Percentiles rank a stretch among this genome's conserved stretches.
phyloP scores from a whole-genome alignment of 2,888 invertebrate genomes.

The Tortrix viridana region DNA sequence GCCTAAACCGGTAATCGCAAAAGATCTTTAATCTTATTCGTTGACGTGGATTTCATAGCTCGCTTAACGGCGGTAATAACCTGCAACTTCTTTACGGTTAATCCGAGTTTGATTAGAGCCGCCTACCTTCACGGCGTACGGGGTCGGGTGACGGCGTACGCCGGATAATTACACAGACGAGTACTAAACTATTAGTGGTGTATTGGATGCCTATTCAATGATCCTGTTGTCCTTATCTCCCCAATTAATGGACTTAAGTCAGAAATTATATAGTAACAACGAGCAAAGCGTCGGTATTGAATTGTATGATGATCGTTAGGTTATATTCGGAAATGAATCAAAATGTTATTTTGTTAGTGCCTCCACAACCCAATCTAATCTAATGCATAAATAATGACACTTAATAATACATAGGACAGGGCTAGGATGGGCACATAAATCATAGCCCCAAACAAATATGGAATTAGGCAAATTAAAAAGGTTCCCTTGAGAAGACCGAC shows the following conservation, averaged over 20 bases:
- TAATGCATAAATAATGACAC: too few species aligned
- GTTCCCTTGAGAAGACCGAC: slow-evolving; percentile 13
- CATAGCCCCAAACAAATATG: slow-evolving; percentile 32
- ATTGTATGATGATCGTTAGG: too few species aligned
- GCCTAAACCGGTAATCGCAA: slow-evolving; percentile 17
- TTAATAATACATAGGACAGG: slow-evolving; percentile 27
- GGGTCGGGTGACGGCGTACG: slow-evolving; percentile 14
- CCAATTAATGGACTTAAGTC: too few species aligned
- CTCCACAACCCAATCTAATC: too few species aligned
- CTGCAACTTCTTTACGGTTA: slow-evolving; percentile 30
- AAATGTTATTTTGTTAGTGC: too few species aligned
- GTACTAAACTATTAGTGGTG: too few species aligned
- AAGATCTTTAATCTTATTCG: slow-evolving; percentile 8
- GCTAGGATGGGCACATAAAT: slow-evolving; percentile 29
- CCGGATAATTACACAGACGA: slow-evolving; percentile 22
- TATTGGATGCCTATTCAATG: not conserved
- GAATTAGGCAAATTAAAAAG: slow-evolving; percentile 37
- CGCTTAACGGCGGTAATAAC: slow-evolving; percentile 19
- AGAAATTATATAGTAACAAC: too few species aligned
- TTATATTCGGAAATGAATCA: too few species aligned
- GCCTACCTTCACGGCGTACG: slow-evolving; percentile 22
- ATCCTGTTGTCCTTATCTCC: not conserved
- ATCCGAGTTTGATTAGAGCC: slow-evolving; percentile 34
- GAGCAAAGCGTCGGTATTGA: too few species aligned
- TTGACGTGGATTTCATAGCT: slow-evolving; percentile 3